These are phyloP conservation scores for Pseudochaenichthys georgianus DNA, from an alignment of 2,797 vertebrate genomes.

Conservation along the genomic window DNA sequence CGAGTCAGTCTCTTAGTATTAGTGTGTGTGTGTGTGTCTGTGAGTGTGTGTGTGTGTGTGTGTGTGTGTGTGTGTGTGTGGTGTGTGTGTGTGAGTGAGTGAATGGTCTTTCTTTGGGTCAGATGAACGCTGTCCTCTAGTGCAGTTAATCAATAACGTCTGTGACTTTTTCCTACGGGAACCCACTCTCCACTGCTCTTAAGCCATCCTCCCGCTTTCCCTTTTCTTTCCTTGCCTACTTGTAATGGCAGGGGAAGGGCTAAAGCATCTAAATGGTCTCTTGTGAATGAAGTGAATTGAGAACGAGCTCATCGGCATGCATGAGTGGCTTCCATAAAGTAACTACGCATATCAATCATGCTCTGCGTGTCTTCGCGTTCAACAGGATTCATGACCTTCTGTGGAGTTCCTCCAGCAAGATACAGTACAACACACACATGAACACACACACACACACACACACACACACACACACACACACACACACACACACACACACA, in stretches of 20 bases:
- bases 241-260: slow-evolving; percentile 42
- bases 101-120: slow-evolving; percentile 57
- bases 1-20: slow-evolving; percentile 21
- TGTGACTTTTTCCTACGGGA: slow-evolving; percentile 42
- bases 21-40: slow-evolving; percentile 12
- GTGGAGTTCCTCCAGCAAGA: slow-evolving; percentile 56
- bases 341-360: slow-evolving; percentile 79
- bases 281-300: slow-evolving; percentile 78
- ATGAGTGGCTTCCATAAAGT: slow-evolving; percentile 71
- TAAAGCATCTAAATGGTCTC: slow-evolving; percentile 62
- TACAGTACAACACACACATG: slow-evolving; percentile 41
- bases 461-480: slow-evolving; percentile 4
- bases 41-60: not conserved
- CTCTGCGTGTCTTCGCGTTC: slow-evolving; percentile 52
- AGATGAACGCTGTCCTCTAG: slow-evolving; percentile 56
- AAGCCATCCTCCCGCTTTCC: not conserved
- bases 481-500: not conserved
- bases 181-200: slow-evolving; percentile 16
- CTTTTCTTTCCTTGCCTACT: slow-evolving; percentile 11
- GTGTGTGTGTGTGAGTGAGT: slow-evolving; percentile 22
- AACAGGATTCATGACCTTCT: slow-evolving; percentile 69
- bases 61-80: slow-evolving; percentile 11
- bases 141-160: slow-evolving; percentile 65
- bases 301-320: slow-evolving; percentile 78
- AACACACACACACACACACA: slow-evolving; percentile 7